A percentile compares a stretch with the other conserved stretches of the same genome.
Evolutionary conservation across 2,797 vertebrate species (phyloP).

Genomic region (Allenopithecus nigroviridis): DNA sequence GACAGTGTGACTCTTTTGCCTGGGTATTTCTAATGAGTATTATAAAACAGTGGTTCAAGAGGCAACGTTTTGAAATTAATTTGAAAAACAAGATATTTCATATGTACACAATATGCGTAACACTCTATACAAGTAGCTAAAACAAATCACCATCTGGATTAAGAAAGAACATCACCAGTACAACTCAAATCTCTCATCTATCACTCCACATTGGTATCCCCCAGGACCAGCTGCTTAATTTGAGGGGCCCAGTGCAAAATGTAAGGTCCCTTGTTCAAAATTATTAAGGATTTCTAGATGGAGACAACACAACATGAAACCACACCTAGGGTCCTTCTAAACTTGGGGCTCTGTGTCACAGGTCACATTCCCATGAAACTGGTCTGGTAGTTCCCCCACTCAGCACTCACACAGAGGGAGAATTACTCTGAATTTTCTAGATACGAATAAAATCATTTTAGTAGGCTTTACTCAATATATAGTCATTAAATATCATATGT

Average conservation of each 20-base stretch:
- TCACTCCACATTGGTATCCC: not conserved
- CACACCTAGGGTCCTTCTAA: not conserved
- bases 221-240: not conserved
- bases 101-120: not conserved
- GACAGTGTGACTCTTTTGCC: not conserved
- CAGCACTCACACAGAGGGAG: not conserved
- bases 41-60: not conserved
- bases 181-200: too few species aligned
- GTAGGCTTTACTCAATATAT: not conserved
- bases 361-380: not conserved
- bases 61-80: slow-evolving; percentile 3
- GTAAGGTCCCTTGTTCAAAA: not conserved
- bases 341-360: not conserved
- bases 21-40: not conserved
- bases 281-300: not conserved
- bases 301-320: not conserved
- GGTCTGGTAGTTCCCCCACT: not conserved
- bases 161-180: not conserved
- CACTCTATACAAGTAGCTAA: not conserved
- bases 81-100: not conserved
- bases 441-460: not conserved
- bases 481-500: not conserved
- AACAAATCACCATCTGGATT: not conserved
- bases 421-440: not conserved
- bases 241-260: not conserved